Conservation (phyloP, 2,797 vertebrate genomes). For the Pelodytes ibericus region DNA sequence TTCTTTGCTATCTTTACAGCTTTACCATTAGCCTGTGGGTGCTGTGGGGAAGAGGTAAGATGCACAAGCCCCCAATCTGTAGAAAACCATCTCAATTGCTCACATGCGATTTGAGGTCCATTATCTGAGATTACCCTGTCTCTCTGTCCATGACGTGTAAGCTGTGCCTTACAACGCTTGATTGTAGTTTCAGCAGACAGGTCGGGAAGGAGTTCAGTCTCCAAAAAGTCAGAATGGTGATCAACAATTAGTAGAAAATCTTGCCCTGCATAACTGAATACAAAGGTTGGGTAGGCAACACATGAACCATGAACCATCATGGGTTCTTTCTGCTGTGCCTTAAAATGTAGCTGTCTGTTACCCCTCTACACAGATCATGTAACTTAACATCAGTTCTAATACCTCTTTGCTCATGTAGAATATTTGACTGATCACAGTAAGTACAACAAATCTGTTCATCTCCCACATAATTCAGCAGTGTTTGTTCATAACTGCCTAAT, state of each 20-base stretch:
- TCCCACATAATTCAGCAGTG: too few relatives aligned
- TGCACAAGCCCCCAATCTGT: conserved; percentile 5
- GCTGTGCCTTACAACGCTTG: conserved; percentile 2
- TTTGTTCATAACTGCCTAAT: too few relatives aligned
- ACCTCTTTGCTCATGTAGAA: too few relatives aligned
- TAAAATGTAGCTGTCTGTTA: too few relatives aligned
- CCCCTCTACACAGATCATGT: too few relatives aligned
- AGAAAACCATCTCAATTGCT: conserved; percentile 7
- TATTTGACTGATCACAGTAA: too few relatives aligned
- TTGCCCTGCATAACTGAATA: neutral
- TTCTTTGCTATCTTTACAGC: neutral
- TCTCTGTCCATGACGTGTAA: neutral
- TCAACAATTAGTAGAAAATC: too few relatives aligned
- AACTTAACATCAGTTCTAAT: too few relatives aligned
- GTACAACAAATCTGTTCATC: too few relatives aligned
- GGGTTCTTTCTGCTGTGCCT: neutral
- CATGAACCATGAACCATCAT: neutral
- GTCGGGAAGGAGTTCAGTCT: neutral
- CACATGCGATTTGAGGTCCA: conserved; percentile 10
- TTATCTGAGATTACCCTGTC: neutral
- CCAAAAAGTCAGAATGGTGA: neutral
- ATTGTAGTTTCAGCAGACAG: neutral
- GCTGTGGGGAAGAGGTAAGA: neutral
- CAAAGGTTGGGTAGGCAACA: too few relatives aligned
- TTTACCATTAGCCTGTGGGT: neutral